Percentiles rank a stretch among this genome's conserved stretches.
Conservation (phyloP, 2,113 vertebrate species). For the Propithecus coquereli region DNA sequence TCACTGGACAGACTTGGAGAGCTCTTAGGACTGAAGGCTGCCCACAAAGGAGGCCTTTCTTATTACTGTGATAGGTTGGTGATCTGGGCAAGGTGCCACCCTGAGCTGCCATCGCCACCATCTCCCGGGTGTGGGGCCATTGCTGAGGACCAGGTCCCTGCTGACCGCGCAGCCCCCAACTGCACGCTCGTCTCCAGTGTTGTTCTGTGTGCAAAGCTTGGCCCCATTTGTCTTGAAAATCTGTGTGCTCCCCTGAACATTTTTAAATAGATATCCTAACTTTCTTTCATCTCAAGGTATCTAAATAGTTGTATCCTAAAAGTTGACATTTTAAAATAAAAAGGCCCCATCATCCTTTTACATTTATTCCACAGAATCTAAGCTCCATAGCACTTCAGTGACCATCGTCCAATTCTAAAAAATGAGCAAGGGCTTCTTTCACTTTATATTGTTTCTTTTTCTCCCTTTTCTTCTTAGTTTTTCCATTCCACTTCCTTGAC, state of each 20-base stretch:
- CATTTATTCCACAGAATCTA: background rate
- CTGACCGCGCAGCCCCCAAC: rapidly evolving
- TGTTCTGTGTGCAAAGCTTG: background rate
- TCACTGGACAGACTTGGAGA: rapidly evolving
- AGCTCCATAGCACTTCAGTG: background rate
- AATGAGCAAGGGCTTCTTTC: background rate
- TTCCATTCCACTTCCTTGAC: background rate
- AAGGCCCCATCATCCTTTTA: background rate
- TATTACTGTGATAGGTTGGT: background rate
- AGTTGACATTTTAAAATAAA: background rate
- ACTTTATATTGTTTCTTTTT: background rate
- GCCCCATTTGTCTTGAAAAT: background rate
- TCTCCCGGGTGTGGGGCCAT: background rate
- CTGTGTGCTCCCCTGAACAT: background rate
- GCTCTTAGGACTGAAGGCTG: background rate
- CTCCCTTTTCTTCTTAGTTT: background rate
- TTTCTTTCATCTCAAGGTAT: background rate
- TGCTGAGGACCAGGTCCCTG: background rate
- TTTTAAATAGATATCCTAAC: background rate
- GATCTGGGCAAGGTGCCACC: background rate
- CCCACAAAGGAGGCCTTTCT: background rate
- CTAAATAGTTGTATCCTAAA: background rate
- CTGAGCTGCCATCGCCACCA: background rate
- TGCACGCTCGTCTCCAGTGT: rapidly evolving
- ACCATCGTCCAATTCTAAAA: background rate